Evolutionary conservation across 2,797 vertebrate genomes (phyloP).

Genomic region (Poecilia picta): DNA sequence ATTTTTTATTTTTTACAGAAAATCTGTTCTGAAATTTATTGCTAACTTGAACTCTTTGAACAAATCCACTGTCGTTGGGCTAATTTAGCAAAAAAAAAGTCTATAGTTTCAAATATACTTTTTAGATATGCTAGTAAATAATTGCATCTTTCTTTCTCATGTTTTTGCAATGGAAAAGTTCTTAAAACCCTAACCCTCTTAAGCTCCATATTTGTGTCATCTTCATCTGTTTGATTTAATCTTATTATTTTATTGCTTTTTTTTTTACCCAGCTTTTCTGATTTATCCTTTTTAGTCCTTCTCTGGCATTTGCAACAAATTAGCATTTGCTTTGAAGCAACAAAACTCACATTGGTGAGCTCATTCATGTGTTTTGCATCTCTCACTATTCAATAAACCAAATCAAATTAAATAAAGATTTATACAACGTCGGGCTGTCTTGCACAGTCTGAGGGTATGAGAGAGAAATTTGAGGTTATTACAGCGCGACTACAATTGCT

Average conservation of each 20-base stretch:
- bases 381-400: conserved; percentile 6
- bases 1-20: neutral
- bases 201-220: neutral
- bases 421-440: conserved; percentile 21
- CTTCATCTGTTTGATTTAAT: neutral
- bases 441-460: conserved; percentile 11
- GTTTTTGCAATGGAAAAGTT: neutral
- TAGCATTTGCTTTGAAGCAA: conserved; percentile 1
- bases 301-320: neutral
- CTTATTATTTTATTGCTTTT: neutral
- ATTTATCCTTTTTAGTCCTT: neutral
- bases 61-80: neutral
- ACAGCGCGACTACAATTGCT: conserved; percentile 14
- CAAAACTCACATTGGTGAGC: neutral
- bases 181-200: neutral
- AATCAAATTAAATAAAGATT: conserved; percentile 43
- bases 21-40: neutral
- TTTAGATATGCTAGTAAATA: conserved; percentile 3
- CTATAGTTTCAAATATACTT: neutral
- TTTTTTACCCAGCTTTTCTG: neutral
- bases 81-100: neutral
- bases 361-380: neutral
- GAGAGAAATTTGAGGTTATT: conserved; percentile 19
- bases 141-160: conserved; percentile 29
- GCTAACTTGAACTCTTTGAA: neutral